Base-by-base conservation (phyloP, 92 coral and sea anemone genomes). In the Epizoanthus scotinus region DNA sequence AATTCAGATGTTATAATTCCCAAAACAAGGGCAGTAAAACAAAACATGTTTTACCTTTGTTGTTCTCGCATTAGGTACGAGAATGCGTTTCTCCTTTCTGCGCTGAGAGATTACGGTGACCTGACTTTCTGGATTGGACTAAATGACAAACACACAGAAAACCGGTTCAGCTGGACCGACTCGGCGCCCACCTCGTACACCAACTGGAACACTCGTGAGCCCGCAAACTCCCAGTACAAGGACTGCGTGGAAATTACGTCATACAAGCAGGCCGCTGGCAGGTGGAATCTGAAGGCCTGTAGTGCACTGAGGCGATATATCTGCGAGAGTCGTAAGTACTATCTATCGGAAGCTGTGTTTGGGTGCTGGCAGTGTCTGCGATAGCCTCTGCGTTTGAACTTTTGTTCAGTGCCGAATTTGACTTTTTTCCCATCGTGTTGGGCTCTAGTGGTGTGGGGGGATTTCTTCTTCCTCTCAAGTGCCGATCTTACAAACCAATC, bases 111-210 rank as follows among this genome's bases (percentile, higher is more conserved):
- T 29, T 38, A 44, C 65, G 69, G 82, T 28, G 81, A 59, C 6
- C 52, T 59, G 25, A 65, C 66, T 1, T 91, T 95, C 55, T 95
- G 98, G 98, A 95, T 87, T 15, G 98, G 98, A 4, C 47, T 95
- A 24, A 95, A 81, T 70, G 97, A 87, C 84, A 56, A 36, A 2
- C 92, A 89, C 73, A 34, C 80, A 0, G 91, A 86, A 42, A 84
- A 79, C 38, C 31, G 77, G 2, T 95, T 82, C 58, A 50, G 77
- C 56, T 95, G 98, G 98, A 42, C 84, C 4, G 94, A 93, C 60
- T 80, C 88, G 70, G 84, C 92, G 44, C 89, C 84, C 2, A 82
- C 78, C 8, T 79, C 88, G 5, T 95, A 87, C 78, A 88, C 90
- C 25, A 88, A 93, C 85, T 95, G 98, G 98, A 87, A 91, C 81